Evolutionary conservation across 2,113 vertebrate species (phyloP).

Genomic region (Corythoichthys haematopterus): DNA sequence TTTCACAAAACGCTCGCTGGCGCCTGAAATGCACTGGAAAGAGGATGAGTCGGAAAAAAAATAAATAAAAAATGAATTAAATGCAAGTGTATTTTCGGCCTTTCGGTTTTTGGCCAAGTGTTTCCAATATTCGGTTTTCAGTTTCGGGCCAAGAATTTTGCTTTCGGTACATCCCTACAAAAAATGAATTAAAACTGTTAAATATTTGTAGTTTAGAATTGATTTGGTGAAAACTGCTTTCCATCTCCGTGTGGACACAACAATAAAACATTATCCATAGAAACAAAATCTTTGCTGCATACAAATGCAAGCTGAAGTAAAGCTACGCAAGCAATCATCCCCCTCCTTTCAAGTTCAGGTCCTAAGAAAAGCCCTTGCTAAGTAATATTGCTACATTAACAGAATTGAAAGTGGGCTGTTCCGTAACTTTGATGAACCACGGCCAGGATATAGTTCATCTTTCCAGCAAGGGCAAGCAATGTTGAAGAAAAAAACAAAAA

Average conservation of each 20-base stretch:
- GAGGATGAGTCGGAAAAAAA: no score
- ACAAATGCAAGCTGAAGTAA: slow-evolving; percentile 52
- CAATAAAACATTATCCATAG: slow-evolving; percentile 14
- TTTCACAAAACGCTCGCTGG: no score
- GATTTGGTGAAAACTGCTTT: slow-evolving; percentile 13
- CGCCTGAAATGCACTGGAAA: no score
- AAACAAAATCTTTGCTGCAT: slow-evolving; percentile 33
- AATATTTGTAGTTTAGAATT: no score
- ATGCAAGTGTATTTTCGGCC: no score
- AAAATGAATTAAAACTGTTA: no score
- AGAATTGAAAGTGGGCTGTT: slow-evolving; percentile 61
- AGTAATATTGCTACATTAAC: slow-evolving; percentile 79
- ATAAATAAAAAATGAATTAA: no score
- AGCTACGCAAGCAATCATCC: slow-evolving; percentile 63
- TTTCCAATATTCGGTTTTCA: no score
- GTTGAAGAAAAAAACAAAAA: slow-evolving; percentile 43
- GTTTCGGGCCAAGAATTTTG: no score
- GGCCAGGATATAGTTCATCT: slow-evolving; percentile 29
- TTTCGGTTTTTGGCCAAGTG: no score
- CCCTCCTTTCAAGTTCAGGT: slow-evolving; percentile 57
- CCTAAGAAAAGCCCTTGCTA: slow-evolving; percentile 75
- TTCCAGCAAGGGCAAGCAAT: slow-evolving; percentile 45
- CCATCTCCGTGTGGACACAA: slow-evolving; percentile 23
- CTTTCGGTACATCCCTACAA: no score
- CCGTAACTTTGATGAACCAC: slow-evolving; percentile 47